A percentile compares a stretch with the other conserved stretches of the same genome.
Conservation (phyloP, 2,888 invertebrate genomes). For the Tholera decimalis region DNA sequence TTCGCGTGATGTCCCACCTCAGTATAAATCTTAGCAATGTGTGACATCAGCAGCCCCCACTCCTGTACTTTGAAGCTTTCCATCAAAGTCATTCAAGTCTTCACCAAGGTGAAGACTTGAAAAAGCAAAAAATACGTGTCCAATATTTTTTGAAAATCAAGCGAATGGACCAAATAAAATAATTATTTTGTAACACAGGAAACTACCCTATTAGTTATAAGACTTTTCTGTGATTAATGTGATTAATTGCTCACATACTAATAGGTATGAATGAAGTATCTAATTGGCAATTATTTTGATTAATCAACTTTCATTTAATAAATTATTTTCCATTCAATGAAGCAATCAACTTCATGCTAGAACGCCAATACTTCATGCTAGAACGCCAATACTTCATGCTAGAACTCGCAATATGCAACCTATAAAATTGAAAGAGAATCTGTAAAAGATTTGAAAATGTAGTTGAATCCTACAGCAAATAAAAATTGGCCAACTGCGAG, state of each 20-base stretch:
- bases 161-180: too few species aligned
- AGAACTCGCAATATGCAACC: not conserved
- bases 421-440: not conserved
- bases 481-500: too few species aligned
- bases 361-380: not conserved
- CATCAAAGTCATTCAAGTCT: too few species aligned
- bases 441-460: conserved; percentile 10
- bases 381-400: not conserved
- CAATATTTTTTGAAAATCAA: too few species aligned
- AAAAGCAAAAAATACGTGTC: too few species aligned
- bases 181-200: too few species aligned
- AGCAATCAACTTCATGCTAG: conserved; percentile 29
- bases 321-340: conserved; percentile 29
- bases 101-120: too few species aligned
- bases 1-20: too few species aligned
- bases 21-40: too few species aligned
- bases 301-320: conserved; percentile 15
- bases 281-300: conserved; percentile 3
- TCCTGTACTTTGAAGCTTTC: too few species aligned
- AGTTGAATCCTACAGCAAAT: not conserved
- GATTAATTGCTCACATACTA: not conserved
- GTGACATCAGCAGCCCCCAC: too few species aligned
- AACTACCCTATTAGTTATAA: not conserved
- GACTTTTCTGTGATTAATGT: not conserved
- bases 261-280: not conserved